Percentiles rank a stretch among this genome's conserved stretches.
phyloP scores from a whole-genome alignment of 1,140 invertebrate species.

The Lordiphosa clarofinis region DNA sequence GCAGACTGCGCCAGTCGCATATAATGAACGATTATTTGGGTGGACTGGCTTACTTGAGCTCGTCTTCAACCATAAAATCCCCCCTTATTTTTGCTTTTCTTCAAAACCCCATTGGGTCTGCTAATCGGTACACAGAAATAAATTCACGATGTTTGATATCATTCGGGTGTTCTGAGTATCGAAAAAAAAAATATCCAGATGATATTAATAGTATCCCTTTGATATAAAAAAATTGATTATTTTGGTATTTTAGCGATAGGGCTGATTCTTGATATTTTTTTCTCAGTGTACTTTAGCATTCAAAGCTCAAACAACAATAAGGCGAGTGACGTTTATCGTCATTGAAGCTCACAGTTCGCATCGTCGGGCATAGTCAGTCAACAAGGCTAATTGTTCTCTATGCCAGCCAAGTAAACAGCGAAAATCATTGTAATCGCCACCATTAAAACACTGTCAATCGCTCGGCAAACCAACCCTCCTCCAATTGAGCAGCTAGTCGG shows the following conservation, averaged over 20 bases:
- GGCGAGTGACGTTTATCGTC: constrained; percentile 9
- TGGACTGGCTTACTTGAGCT: no score
- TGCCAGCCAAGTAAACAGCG: constrained; percentile 29
- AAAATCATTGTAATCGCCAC: constrained; percentile 51
- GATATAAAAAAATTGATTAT: no score
- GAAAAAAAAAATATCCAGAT: no score
- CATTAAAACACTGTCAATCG: constrained; percentile 55
- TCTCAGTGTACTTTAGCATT: constrained; percentile 8
- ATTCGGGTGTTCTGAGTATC: no score
- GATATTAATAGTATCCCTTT: no score
- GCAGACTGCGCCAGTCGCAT: no score
- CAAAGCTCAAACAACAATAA: background rate
- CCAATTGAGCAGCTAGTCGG: constrained; percentile 10
- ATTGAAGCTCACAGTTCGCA: constrained; percentile 13
- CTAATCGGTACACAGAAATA: constrained; percentile 5
- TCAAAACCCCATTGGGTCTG: constrained; percentile 8
- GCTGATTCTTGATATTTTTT: no score
- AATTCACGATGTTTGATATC: no score
- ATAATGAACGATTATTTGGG: no score
- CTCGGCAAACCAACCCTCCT: constrained; percentile 33
- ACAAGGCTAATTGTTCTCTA: constrained; percentile 41
- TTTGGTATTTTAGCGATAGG: no score
- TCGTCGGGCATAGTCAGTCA: constrained; percentile 18
- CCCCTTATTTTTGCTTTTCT: background rate
- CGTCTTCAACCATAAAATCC: no score